Evolutionary conservation across 1,140 invertebrate species (phyloP), one percentile per base, ranked within the genome.

Genomic region (Helicoverpa zea): DNA sequence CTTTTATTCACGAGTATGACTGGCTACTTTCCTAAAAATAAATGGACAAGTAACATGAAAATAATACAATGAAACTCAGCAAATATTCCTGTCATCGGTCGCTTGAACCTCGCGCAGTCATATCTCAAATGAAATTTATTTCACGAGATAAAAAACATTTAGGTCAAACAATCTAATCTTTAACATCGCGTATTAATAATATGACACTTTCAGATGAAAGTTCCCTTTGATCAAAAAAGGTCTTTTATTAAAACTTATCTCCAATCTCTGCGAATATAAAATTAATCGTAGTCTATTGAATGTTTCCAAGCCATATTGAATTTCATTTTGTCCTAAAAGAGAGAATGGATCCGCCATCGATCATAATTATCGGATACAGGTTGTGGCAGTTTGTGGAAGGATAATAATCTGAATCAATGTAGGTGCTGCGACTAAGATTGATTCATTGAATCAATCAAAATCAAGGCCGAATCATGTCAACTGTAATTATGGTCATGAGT

Each of bases 311-410:
- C 35, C 73, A 51, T 75, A 75, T 75, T 75, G 58, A 63, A 75
- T 75, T 75, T 61, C 73, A 63, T 75, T 75, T 29, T 4, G 73
- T 61, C 56, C 73, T 13, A 18, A 75, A 61, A 75, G 16, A 49
- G 54, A 74, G 49, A 52, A 51, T 51, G 64, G 16, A 74, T 74
- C 23, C 18, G 13, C 73, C 35, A 63, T 75, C 73, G 73, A 75
- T 75, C 73, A 75, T 63, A 75, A 75, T 75, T 75, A 75, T 61
- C 73, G 73, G 58, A 49, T 61, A 75, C 73, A 63, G 43, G 23
- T 52, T 59, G 35, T 63, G 56, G 73, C 56, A 63, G 73, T 11
- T 75, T 49, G n/a, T 61, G 47, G 35, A 74, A 75, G 73, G 43
- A 75, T 59, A 61, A 61, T 61, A 58, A 74, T 59, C 54, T 16